Base-by-base conservation (phyloP, 1,140 invertebrate species). In the Bathynomus jamesi region DNA sequence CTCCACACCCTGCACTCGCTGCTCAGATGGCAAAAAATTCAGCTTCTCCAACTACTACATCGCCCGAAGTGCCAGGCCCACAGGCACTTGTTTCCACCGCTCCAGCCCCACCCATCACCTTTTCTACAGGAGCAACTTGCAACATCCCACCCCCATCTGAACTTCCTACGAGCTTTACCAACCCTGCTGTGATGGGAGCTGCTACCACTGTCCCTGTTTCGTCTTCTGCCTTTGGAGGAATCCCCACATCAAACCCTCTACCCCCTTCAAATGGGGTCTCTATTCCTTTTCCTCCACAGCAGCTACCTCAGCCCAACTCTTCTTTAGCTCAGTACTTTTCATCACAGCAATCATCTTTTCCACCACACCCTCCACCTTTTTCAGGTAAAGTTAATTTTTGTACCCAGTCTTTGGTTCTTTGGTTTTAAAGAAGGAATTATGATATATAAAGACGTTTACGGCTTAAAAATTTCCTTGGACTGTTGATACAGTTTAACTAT, bases 91-190 rank as follows among this genome's bases (percentile, higher is more conserved):
- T 66, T 13, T 60, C 24, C n/a, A 71, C 68, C 32, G 68, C 65
- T 61, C 69, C 69, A 60, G 64, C 64, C 30, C n/a, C n/a, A n/a
- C n/a, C n/a, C n/a, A n/a, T n/a, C n/a, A n/a, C n/a, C n/a, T n/a
- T n/a, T n/a, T 28, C 65, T 28, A 21, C 73, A 32, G 70, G 70
- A 28, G 70, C 65, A n/a, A 65, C 73, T 30, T 46, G 53, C 4
- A 63, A 65, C 31, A 53, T 75, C 29, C 69, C 73, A 24, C 73
- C 73, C 17, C 73, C 73, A 28, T 60, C 31, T 29, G 73, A 75
- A 64, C 40, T 75, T 13, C 73, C 73, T 24, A 61, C 73, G 27
- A 75, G 65, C 53, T 71, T 75, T 61, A 71, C 73, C n/a, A 31
- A 65, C 53, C 61, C 69, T 5, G 31, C 46, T 28, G 21, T 62